phyloP scores from a whole-genome alignment of 2,113 vertebrate genomes.

The Drymodes brunneopygia region DNA sequence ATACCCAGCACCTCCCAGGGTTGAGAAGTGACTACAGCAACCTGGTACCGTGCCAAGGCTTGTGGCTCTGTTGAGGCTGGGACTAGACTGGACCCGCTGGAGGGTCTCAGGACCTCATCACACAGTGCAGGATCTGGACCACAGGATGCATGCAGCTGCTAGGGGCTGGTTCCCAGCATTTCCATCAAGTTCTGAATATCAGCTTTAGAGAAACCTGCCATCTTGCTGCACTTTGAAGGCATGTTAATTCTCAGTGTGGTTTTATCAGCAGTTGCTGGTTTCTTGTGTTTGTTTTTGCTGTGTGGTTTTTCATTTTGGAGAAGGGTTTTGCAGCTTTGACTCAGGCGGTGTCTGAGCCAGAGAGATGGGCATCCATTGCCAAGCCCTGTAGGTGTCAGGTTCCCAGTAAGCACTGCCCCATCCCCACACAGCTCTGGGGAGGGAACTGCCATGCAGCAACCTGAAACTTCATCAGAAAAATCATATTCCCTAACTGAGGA shows the following conservation, averaged over 20 bases:
- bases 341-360: not conserved
- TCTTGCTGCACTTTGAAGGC: not conserved
- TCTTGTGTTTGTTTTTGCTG: not conserved
- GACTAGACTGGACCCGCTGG: not conserved
- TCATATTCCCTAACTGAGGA: not conserved
- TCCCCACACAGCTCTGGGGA: not conserved
- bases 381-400: not conserved
- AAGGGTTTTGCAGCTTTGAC: not conserved
- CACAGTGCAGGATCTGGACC: not conserved
- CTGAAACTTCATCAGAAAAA: not conserved
- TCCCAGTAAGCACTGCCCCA: not conserved
- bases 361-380: not conserved
- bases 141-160: not conserved
- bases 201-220: not conserved
- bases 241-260: not conserved
- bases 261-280: not conserved
- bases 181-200: not conserved
- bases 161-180: not conserved
- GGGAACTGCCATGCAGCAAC: not conserved
- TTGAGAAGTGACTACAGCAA: not conserved
- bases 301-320: not conserved
- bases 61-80: not conserved
- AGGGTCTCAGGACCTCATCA: not conserved
- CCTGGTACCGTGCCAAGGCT: not conserved
- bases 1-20: not conserved